Percentiles rank a stretch among this genome's conserved stretches.
phyloP scores from a whole-genome alignment of 2,888 invertebrate species.

The Volucella inflata region DNA sequence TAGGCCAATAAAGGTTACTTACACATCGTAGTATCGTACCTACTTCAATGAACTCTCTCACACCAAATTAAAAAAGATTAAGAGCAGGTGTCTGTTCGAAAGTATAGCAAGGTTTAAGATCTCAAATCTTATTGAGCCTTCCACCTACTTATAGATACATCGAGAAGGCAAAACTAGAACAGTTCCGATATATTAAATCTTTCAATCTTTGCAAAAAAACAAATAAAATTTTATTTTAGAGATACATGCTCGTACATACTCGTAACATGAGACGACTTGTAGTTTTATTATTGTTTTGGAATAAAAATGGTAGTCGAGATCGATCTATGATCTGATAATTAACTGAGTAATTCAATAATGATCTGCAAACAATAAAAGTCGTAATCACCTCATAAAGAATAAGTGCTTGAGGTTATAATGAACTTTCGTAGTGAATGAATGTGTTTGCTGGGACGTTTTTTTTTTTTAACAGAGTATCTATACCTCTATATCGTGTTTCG shows the following conservation, averaged over 20 bases:
- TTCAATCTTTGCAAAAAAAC: no score
- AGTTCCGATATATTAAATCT: no score
- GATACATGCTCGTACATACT: background rate
- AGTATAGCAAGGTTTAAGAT: no score
- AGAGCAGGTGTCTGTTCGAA: no score
- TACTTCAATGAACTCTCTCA: no score
- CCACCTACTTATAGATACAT: no score
- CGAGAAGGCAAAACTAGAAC: no score
- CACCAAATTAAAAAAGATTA: no score
- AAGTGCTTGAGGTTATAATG: constrained; percentile 53
- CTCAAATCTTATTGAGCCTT: no score
- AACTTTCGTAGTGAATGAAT: constrained; percentile 44
- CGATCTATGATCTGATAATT: constrained; percentile 37
- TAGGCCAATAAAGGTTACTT: no score
- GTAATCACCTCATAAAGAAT: constrained; percentile 24
- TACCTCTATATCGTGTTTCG: constrained; percentile 11
- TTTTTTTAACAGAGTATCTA: background rate
- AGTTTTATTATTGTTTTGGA: constrained; percentile 5
- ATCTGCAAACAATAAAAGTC: constrained; percentile 34
- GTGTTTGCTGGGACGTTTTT: constrained; percentile 23
- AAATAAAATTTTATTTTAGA: background rate
- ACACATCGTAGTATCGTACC: no score
- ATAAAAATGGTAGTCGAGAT: constrained; percentile 20
- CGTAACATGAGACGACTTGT: constrained; percentile 14
- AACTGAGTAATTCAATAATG: constrained; percentile 33